Evolutionary conservation across 2,113 vertebrate species (phyloP), one percentile per base, ranked within the genome.

Genomic region (Peromyscus leucopus): DNA sequence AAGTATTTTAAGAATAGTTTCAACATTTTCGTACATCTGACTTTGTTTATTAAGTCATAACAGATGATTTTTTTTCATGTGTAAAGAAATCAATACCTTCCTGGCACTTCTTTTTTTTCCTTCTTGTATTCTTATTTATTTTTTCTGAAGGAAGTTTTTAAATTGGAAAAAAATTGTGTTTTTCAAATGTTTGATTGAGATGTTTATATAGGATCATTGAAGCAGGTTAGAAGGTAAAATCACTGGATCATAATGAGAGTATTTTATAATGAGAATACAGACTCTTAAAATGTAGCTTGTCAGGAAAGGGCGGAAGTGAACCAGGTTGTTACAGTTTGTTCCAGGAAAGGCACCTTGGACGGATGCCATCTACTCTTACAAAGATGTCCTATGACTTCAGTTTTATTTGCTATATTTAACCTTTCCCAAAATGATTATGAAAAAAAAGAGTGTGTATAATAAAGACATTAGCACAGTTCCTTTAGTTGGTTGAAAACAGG

Each of bases 271-370:
- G 86, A 93, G 96, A 97, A 87, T 75, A 61, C 72, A 39, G 65
- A 67, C 51, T 57, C 89, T 96, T 97, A 94, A 97, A 96, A 96
- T 96, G 83, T 79, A 97, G 95, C 94, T 59, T n/a, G 46, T 48
- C 51, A 63, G 93, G 96, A 61, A 80, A 91, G 93, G 97, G 79
- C 0, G 8, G 88, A 74, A 89, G 48, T 21, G 75, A 85, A 61
- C 55, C 28, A 17, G 39, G 59, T 79, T 78, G 95, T 97, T 89
- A 97, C 97, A 95, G 10, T 94, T 83, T 96, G 95, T 97, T 98
- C 97, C 97, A 95, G 95, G 95, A 97, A 98, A 85, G 82, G 61
- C 96, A 12, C 69, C 93, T 95, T 98, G 98, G 97, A 96, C 57
- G 65, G 13, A 75, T 12, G 95, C 98, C 98, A 96, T 69, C 79